Evolutionary conservation across 2,888 invertebrate species (phyloP).

Genomic region (Labia minor): DNA sequence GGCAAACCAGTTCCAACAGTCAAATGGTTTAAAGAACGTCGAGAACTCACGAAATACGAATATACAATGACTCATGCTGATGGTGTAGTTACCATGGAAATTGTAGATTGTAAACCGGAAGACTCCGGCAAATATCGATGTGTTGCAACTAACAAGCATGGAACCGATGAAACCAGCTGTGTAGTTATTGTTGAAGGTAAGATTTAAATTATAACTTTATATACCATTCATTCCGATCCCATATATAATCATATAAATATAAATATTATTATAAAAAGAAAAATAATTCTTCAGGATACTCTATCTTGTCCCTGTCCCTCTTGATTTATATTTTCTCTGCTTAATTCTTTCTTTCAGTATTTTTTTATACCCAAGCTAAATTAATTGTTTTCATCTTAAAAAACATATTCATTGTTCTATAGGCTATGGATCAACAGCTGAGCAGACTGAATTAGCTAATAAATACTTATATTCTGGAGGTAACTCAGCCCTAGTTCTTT

Average conservation of each 20-base stretch:
- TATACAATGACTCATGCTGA: constrained; percentile 84
- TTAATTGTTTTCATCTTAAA: constrained; percentile 13
- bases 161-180: constrained; percentile 89
- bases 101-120: constrained; percentile 82
- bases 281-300: not conserved
- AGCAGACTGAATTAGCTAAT: constrained; percentile 74
- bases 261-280: too few relatives aligned
- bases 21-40: constrained; percentile 70
- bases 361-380: constrained; percentile 21
- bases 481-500: constrained; percentile 29
- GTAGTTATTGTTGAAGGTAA: constrained; percentile 92
- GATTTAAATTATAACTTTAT: constrained; percentile 24
- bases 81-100: constrained; percentile 95
- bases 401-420: constrained; percentile 32
- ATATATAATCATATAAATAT: too few relatives aligned
- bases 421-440: constrained; percentile 67
- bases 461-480: constrained; percentile 78
- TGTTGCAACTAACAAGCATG: constrained; percentile 84
- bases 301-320: not conserved
- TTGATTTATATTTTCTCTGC: constrained; percentile 16
- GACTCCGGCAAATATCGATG: constrained; percentile 96
- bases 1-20: constrained; percentile 89
- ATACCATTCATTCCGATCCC: too few relatives aligned
- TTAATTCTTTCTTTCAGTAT: constrained; percentile 18
- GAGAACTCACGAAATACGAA: constrained; percentile 80